Percentiles rank a stretch among this genome's conserved stretches.
Conservation (phyloP, 2,888 invertebrate genomes). For the Latrodectus elegans region DNA sequence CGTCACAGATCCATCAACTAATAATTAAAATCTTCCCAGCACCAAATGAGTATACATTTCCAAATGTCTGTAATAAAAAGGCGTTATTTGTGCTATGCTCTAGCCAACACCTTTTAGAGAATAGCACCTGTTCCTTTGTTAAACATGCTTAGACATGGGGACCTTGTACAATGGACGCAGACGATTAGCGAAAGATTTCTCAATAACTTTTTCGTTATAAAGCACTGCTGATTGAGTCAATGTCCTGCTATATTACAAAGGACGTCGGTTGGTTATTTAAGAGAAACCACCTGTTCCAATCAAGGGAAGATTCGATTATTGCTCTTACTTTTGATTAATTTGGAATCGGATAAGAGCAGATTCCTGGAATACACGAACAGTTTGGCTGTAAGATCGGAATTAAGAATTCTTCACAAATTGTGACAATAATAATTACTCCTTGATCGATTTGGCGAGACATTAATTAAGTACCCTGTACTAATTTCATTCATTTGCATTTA, state of each 20-base stretch:
- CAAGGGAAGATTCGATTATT: conserved; percentile 7
- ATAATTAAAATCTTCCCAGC: neutral
- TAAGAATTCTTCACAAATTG: too few relatives aligned
- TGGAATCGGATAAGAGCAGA: neutral
- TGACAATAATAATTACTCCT: too few relatives aligned
- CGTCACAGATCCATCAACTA: neutral
- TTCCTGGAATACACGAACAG: too few relatives aligned
- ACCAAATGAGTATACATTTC: neutral
- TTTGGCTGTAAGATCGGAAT: too few relatives aligned
- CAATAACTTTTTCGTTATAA: conserved; percentile 49
- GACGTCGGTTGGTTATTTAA: conserved; percentile 20
- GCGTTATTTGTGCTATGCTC: neutral
- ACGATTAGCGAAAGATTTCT: conserved; percentile 40
- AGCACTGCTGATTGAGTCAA: conserved; percentile 37
- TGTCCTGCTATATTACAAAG: conserved; percentile 22
- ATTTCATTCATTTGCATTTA: too few relatives aligned
- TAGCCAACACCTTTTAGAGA: conserved; percentile 29
- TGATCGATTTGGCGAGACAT: too few relatives aligned
- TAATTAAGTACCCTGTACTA: too few relatives aligned
- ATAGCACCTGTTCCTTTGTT: conserved; percentile 24
- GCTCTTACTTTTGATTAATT: neutral
- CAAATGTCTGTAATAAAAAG: conserved; percentile 6
- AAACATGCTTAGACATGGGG: conserved; percentile 34
- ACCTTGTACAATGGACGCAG: conserved; percentile 24
- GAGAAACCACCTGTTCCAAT: conserved; percentile 46